Evolutionary conservation across 2,113 vertebrate genomes (phyloP).

Genomic region (Neomonachus schauinslandi): DNA sequence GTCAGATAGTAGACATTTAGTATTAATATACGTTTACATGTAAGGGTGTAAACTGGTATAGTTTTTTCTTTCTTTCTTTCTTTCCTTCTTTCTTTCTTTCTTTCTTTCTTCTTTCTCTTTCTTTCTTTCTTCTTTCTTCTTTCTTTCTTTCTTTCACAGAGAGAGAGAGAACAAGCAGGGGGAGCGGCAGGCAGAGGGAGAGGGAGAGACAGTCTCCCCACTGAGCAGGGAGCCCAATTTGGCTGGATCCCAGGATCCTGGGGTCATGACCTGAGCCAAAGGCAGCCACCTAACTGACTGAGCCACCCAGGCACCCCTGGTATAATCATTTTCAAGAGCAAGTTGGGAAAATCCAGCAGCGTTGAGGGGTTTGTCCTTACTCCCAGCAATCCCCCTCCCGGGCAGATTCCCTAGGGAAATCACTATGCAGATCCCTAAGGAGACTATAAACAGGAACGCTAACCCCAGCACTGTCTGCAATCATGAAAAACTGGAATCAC

Average conservation of each 20-base stretch:
- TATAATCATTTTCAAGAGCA: conserved; percentile 13
- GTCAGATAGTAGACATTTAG: not conserved
- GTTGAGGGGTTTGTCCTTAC: not conserved
- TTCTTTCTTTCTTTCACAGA: not conserved
- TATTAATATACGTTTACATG: conserved; percentile 26
- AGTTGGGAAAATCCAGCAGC: conserved; percentile 17
- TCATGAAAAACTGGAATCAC: conserved; percentile 17
- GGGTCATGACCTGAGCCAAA: too few species aligned
- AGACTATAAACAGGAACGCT: not conserved
- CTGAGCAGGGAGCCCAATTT: too few species aligned
- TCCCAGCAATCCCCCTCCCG: not conserved
- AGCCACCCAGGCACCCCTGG: not conserved
- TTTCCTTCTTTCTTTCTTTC: too few species aligned
- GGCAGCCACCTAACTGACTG: too few species aligned
- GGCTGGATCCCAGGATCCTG: too few species aligned
- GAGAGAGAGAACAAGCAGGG: not conserved
- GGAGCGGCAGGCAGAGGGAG: not conserved
- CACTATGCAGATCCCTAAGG: not conserved
- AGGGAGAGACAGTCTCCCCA: not conserved
- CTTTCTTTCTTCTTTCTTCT: too few species aligned
- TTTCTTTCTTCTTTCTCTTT: too few species aligned
- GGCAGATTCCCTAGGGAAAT: not conserved
- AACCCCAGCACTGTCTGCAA: not conserved
- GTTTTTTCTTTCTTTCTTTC: not conserved
- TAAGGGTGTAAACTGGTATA: not conserved